Evolutionary conservation across 2,888 invertebrate species (phyloP), one percentile per base, ranked within the genome.

Genomic region (Eucriotettix oculatus): DNA sequence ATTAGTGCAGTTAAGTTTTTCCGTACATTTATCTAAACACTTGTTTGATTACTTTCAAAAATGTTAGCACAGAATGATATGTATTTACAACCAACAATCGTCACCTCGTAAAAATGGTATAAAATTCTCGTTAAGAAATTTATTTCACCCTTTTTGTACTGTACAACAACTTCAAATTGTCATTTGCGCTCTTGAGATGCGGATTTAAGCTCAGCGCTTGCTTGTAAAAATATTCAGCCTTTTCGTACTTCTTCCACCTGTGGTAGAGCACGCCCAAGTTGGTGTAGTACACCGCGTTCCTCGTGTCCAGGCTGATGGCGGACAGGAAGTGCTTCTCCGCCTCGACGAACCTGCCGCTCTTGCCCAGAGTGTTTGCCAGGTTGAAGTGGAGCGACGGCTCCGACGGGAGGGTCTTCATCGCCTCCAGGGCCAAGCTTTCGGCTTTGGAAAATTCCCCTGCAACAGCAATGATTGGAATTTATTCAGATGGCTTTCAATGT

Each of bases 261-360:
- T 94, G 94, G 72, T 94, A 94, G n/a, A 95, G 76, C 17, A 95
- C 92, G 61, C 90, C 95, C 66, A 97, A 78, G 78, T 98, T 97
- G 1, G 90, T 85, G 70, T 86, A 86, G 75, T 90, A 93, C 59
- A 89, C 79, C n/a, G 90, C 84, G 71, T 87, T 87, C 12, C 77
- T 76, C 11, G 84, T 81, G 59, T 79, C 83, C 52, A 85, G 72
- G 57, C 79, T 73, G 55, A 96, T 84, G 0, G 95, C 89, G 65
- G 76, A 79, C 59, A 83, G 76, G 70, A 96, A 96, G 69, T 90
- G 81, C 16, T 76, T 71, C 73, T 97, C 95, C 0, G 96, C 91
- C 66, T 87, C 82, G 44, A 79, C 73, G 71, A 86, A 95, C 56
- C 81, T 78, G 54, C 83, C 82, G 61, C 83, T 71, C 77, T 95